Percentiles rank a stretch among this genome's conserved stretches.
These are phyloP conservation scores for Helicoverpa zea DNA, from an alignment of 1,140 invertebrate genomes.

Conservation along the genomic window DNA sequence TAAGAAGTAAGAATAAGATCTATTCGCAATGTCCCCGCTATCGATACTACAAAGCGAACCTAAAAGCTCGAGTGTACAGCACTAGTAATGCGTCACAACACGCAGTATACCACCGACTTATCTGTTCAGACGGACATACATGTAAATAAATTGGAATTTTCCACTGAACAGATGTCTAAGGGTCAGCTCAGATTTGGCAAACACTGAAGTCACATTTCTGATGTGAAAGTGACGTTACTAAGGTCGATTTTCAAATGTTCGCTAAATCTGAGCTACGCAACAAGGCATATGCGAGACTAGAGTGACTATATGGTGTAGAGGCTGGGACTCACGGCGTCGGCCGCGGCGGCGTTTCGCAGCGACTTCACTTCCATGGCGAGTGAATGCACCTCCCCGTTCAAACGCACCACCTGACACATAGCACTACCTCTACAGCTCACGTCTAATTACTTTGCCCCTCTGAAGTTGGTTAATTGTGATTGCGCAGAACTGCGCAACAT, in stretches of 20 bases:
- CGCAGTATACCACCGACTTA: neutral
- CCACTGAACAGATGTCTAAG: too few relatives aligned
- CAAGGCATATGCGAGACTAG: constrained; percentile 17
- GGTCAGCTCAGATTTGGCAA: too few relatives aligned
- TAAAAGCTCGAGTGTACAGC: constrained; percentile 23
- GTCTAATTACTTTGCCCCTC: too few relatives aligned
- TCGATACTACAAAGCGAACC: constrained; percentile 7
- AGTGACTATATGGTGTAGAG: constrained; percentile 80
- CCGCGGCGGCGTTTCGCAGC: constrained; percentile 64
- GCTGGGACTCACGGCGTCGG: constrained; percentile 77
- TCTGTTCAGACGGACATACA: too few relatives aligned
- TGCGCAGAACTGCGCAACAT: too few relatives aligned
- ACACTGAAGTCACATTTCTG: too few relatives aligned
- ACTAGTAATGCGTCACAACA: constrained; percentile 39
- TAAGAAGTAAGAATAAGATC: neutral
- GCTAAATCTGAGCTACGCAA: neutral
- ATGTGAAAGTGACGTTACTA: too few relatives aligned
- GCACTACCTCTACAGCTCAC: constrained; percentile 1
- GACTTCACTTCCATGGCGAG: constrained; percentile 77
- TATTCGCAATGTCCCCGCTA: neutral
- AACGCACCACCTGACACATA: constrained; percentile 73
- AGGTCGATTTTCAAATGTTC: neutral
- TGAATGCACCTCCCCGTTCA: constrained; percentile 78
- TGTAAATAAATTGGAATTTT: too few relatives aligned
- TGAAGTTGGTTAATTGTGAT: too few relatives aligned